Evolutionary conservation across 2,888 invertebrate species (phyloP).

Genomic region (Leptopterna dolabrata): DNA sequence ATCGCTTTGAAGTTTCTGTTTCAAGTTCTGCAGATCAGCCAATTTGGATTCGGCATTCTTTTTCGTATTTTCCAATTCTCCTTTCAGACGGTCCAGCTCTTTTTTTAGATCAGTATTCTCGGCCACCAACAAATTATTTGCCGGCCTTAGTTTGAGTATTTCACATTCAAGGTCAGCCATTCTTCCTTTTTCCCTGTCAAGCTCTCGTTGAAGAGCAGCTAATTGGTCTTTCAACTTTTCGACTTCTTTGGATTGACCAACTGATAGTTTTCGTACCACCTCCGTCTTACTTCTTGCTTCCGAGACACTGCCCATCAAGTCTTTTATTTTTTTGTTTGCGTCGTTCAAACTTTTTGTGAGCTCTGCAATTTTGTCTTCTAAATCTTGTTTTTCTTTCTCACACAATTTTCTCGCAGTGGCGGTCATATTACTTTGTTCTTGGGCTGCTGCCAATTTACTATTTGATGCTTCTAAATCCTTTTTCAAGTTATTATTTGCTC

Average conservation of each 20-base stretch:
- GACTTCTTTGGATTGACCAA: constrained; percentile 35
- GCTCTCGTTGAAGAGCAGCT: constrained; percentile 9
- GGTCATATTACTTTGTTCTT: neutral
- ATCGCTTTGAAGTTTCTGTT: neutral
- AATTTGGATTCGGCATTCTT: neutral
- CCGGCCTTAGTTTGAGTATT: constrained; percentile 26
- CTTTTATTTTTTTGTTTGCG: constrained; percentile 6
- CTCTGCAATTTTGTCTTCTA: constrained; percentile 25
- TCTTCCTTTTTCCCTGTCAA: constrained; percentile 3
- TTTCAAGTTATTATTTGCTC: neutral
- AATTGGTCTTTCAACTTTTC: constrained; percentile 41
- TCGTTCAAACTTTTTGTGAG: neutral
- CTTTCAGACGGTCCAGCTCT: neutral
- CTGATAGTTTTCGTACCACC: neutral
- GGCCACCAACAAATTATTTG: neutral
- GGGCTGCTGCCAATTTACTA: neutral
- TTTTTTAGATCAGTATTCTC: neutral
- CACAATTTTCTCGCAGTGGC: neutral
- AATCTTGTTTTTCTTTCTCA: constrained; percentile 41
- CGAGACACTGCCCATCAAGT: neutral
- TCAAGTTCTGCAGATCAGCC: neutral
- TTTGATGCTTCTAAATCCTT: constrained; percentile 20
- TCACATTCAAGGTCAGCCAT: constrained; percentile 45
- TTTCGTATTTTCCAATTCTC: constrained; percentile 34
- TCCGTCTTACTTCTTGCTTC: neutral